Evolutionary conservation across 2,888 invertebrate species (phyloP), one percentile per base, ranked within the genome.

Genomic region (Tetrapedia diversipes): DNA sequence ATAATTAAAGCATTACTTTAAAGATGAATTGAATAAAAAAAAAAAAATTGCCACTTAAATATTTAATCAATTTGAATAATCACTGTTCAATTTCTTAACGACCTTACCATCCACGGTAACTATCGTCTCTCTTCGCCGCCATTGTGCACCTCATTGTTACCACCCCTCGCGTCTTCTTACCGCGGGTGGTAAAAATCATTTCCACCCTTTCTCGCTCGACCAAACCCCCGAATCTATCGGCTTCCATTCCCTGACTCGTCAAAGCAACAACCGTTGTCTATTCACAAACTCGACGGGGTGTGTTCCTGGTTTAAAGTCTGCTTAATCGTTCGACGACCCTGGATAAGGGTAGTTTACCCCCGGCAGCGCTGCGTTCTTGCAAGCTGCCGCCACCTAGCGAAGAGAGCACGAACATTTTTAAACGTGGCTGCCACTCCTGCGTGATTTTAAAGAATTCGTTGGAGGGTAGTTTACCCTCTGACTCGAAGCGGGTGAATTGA

Each of bases 331-430:
- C 34, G n/a, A 24, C 27, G 57, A 45, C n/a, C 39, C 41, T 29
- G 19, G n/a, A 47, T 47, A 77, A 70, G 68, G 43, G 67, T 57
- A 57, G 85, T 79, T n/a, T 75, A 53, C 59, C 74, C 29, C 47
- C 22, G 53, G 64, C 45, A 51, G 4, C 39, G 43, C 16, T 32
- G 32, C n/a, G 37, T 64, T 73, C 60, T 81, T 77, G 81, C 79
- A 75, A 79, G 77, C 85, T 86, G 37, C 59, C 73, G 87, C 87
- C 88, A 88, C 70, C 87, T 88, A 54, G 67, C 80, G 86, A 71
- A 54, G 51, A 67, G 59, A 56, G 37, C 8, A 4, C 11, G 73
- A 85, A 85, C 85, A 67, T 77, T 83, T 78, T 85, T 79, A 72
- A 71, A 59, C 78, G 10, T n/a, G 32, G 2, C n/a, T 14, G 19